A percentile compares a stretch with the other conserved stretches of the same genome.
Evolutionary conservation across 2,888 invertebrate genomes (phyloP).

Genomic region (Drosophila phalerata): DNA sequence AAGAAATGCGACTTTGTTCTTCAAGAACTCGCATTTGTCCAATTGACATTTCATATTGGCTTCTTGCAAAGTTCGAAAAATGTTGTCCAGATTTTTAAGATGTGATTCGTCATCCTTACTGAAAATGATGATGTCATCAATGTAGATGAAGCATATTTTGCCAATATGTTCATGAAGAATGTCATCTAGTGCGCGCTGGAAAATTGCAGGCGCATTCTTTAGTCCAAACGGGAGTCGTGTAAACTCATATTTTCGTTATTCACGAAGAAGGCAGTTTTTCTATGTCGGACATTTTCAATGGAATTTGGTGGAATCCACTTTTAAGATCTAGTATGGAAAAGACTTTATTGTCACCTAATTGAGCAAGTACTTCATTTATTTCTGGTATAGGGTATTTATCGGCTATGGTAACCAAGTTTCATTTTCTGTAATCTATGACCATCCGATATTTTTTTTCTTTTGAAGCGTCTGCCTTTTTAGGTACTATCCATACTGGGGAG

Average conservation of each 20-base stretch:
- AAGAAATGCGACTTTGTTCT: too few relatives aligned
- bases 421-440: not conserved
- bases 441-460: slow-evolving; percentile 3
- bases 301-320: slow-evolving; percentile 32
- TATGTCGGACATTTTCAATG: slow-evolving; percentile 16
- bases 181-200: not conserved
- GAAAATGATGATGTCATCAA: too few relatives aligned
- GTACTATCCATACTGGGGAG: not conserved
- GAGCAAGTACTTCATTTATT: slow-evolving; percentile 20
- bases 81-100: too few relatives aligned
- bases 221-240: slow-evolving; percentile 32
- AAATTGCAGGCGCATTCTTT: not conserved
- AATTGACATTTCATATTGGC: too few relatives aligned
- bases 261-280: slow-evolving; percentile 31
- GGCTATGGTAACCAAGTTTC: not conserved
- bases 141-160: too few relatives aligned
- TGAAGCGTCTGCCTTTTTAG: not conserved
- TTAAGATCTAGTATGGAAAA: slow-evolving; percentile 32
- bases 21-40: too few relatives aligned
- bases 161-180: not conserved
- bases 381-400: slow-evolving; percentile 40
- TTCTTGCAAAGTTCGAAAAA: too few relatives aligned
- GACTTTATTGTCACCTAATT: slow-evolving; percentile 9
- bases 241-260: slow-evolving; percentile 34
- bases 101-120: too few relatives aligned